These are phyloP conservation scores for Abrostola triplasia DNA, from an alignment of 2,888 invertebrate species.

Conservation along the genomic window DNA sequence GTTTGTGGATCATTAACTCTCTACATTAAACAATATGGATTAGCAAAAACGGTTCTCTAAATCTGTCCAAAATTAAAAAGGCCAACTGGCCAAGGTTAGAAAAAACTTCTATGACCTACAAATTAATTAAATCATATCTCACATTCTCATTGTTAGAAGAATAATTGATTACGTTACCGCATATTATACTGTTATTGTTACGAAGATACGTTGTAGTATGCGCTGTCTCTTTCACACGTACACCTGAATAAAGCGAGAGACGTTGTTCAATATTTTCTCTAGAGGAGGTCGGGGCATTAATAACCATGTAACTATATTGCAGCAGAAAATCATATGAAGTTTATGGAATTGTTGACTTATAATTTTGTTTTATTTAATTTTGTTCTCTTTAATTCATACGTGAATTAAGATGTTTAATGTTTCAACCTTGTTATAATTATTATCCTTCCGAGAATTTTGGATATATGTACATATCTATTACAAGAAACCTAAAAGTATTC, in stretches of 20 bases:
- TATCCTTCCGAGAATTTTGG: no score
- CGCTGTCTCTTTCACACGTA: slow-evolving; percentile 5
- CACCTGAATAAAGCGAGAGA: neutral
- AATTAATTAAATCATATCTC: slow-evolving; percentile 6
- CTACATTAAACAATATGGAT: no score
- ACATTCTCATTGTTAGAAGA: slow-evolving; percentile 11
- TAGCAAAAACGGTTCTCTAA: neutral
- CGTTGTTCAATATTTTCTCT: slow-evolving; percentile 1
- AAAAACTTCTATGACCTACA: neutral
- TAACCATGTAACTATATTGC: neutral
- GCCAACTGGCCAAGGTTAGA: neutral
- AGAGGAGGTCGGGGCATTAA: neutral
- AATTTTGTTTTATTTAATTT: no score
- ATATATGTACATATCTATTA: no score
- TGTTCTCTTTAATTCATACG: no score
- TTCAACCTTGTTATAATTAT: no score
- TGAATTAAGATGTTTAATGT: no score
- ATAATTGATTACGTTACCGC: slow-evolving; percentile 8
- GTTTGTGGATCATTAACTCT: no score
- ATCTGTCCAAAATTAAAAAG: neutral
- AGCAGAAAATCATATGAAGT: neutral
- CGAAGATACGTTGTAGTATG: neutral
- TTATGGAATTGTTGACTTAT: no score
- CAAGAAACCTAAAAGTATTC: no score
- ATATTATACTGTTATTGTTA: slow-evolving; percentile 7